Evolutionary conservation across 2,888 invertebrate species (phyloP).

Genomic region (Drosophila histrio): DNA sequence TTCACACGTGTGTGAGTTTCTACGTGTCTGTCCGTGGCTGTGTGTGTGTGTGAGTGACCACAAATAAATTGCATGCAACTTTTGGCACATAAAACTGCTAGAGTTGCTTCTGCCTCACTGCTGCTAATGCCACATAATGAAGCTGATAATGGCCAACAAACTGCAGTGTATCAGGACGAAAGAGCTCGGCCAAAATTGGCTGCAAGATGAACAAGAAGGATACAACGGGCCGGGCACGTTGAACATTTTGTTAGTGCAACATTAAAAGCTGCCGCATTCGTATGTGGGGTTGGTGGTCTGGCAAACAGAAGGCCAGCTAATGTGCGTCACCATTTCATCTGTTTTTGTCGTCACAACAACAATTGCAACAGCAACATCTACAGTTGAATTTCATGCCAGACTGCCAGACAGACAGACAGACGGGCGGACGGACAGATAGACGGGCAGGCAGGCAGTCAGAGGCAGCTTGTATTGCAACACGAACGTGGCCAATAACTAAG

Average conservation of each 20-base stretch:
- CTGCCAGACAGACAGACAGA: not conserved
- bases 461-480: not conserved
- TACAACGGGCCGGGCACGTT: slow-evolving; percentile 38
- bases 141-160: slow-evolving; percentile 72
- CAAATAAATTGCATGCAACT: slow-evolving; percentile 73
- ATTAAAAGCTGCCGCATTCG: slow-evolving; percentile 42
- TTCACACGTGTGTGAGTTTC: slow-evolving; percentile 16
- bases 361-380: slow-evolving; percentile 19
- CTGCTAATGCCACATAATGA: slow-evolving; percentile 77
- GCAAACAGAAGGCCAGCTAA: slow-evolving; percentile 35
- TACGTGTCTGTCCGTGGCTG: not conserved
- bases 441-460: not conserved
- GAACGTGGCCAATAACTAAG: slow-evolving; percentile 62
- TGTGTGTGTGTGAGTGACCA: slow-evolving; percentile 25
- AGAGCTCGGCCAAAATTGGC: slow-evolving; percentile 25
- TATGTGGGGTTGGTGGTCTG: not conserved
- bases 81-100: slow-evolving; percentile 65
- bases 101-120: slow-evolving; percentile 26
- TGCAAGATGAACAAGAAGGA: slow-evolving; percentile 32
- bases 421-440: not conserved
- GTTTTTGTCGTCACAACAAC: slow-evolving; percentile 29
- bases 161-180: slow-evolving; percentile 12
- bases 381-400: slow-evolving; percentile 11
- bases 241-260: slow-evolving; percentile 55
- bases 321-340: slow-evolving; percentile 63